Conservation (phyloP, 2,888 invertebrate species). For the Monochamus alternatus region DNA sequence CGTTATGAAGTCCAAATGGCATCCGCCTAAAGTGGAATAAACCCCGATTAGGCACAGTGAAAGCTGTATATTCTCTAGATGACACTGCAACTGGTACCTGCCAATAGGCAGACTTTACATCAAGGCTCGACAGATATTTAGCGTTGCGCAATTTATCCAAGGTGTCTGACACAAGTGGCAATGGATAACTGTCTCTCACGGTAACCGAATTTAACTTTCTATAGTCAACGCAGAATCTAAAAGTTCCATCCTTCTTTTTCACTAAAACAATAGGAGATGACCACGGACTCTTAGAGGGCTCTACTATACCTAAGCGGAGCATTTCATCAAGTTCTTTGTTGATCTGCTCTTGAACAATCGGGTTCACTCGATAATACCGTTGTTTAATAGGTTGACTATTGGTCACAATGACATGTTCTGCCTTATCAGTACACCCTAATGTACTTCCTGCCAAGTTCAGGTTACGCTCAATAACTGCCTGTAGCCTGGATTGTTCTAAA, state of each 20-base stretch:
- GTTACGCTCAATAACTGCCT: constrained; percentile 17
- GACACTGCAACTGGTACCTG: constrained; percentile 48
- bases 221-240: constrained; percentile 53
- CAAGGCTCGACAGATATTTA: constrained; percentile 2
- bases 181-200: constrained; percentile 45
- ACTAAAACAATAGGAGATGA: constrained; percentile 54
- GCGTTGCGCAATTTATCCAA: constrained; percentile 44
- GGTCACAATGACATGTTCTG: constrained; percentile 36
- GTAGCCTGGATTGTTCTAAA: not conserved
- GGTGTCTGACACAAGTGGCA: constrained; percentile 41
- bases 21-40: constrained; percentile 51
- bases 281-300: constrained; percentile 58
- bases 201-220: constrained; percentile 48
- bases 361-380: constrained; percentile 40
- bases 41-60: constrained; percentile 47
- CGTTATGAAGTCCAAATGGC: constrained; percentile 58
- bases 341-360: constrained; percentile 30
- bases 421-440: constrained; percentile 29
- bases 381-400: constrained; percentile 41
- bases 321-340: constrained; percentile 49
- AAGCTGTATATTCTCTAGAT: constrained; percentile 43
- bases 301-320: constrained; percentile 52
- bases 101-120: constrained; percentile 51
- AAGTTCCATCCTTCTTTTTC: constrained; percentile 58
- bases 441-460: not conserved